phyloP scores from a whole-genome alignment of 2,113 vertebrate species.

The Petrocephalus zakoni region DNA sequence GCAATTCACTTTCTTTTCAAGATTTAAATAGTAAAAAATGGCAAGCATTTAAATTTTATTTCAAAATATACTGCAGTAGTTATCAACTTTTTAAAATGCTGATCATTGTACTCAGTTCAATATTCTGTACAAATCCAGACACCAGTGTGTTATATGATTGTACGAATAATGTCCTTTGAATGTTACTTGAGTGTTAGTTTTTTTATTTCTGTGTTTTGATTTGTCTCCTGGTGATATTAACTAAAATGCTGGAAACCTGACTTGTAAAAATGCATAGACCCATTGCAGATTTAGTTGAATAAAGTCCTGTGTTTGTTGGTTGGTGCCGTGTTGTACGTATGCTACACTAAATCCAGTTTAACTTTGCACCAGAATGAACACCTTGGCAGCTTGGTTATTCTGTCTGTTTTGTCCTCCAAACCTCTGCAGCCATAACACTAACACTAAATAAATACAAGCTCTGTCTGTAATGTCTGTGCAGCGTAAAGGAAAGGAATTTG shows the following conservation, averaged over 20 bases:
- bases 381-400: not conserved
- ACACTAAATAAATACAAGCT: conserved; percentile 45
- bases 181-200: not conserved
- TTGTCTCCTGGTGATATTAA: not conserved
- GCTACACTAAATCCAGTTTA: not conserved
- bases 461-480: conserved; percentile 36
- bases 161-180: not conserved
- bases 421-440: not conserved
- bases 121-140: not conserved
- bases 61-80: not conserved
- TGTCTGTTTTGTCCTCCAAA: not conserved
- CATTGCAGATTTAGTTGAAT: not conserved
- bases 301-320: not conserved
- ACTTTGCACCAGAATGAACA: not conserved
- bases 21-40: not conserved
- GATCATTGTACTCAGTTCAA: not conserved
- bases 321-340: not conserved
- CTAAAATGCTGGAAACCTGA: not conserved
- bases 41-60: not conserved
- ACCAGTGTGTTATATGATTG: not conserved
- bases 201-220: not conserved
- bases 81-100: not conserved
- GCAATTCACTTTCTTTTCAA: not conserved
- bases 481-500: conserved; percentile 43
- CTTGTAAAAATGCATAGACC: not conserved